Evolutionary conservation across 2,888 invertebrate species (phyloP).

Genomic region (Philaethria dido): DNA sequence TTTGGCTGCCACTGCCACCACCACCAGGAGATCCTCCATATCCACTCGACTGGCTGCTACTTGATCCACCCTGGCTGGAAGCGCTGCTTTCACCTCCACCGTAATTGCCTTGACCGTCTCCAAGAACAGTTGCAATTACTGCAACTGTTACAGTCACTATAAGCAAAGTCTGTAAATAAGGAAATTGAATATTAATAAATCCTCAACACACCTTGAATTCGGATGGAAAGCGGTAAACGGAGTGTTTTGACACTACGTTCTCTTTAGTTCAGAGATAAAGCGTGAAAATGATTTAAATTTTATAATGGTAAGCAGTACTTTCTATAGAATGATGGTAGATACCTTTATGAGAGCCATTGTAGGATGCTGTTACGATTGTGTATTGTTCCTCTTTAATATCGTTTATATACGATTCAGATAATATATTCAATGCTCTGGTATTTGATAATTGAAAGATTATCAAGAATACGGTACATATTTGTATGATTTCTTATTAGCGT

Average conservation of each 20-base stretch:
- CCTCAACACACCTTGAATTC: too few species aligned
- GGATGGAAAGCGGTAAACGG: too few species aligned
- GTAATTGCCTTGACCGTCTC: constrained; percentile 16
- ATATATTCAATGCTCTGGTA: constrained; percentile 34
- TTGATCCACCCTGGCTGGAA: constrained; percentile 15
- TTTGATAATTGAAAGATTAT: constrained; percentile 25
- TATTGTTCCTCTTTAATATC: constrained; percentile 3
- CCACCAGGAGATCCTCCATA: constrained; percentile 18
- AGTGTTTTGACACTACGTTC: too few species aligned
- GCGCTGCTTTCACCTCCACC: constrained; percentile 15
- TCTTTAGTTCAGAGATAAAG: too few species aligned
- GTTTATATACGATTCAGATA: constrained; percentile 32
- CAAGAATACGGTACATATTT: constrained; percentile 14
- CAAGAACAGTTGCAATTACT: constrained; percentile 27
- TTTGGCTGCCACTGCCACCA: constrained; percentile 15
- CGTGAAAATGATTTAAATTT: too few species aligned
- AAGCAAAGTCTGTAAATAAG: constrained; percentile 33
- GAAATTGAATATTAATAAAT: background rate
- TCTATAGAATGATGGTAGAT: too few species aligned
- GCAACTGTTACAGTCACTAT: constrained; percentile 24
- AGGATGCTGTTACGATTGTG: constrained; percentile 5
- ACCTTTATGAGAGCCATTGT: constrained; percentile 35
- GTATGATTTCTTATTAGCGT: constrained; percentile 14
- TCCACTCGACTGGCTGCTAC: constrained; percentile 21
- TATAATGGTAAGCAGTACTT: background rate